These are phyloP conservation scores for Telenomus remus DNA, from an alignment of 1,140 invertebrate genomes.

Conservation along the genomic window DNA sequence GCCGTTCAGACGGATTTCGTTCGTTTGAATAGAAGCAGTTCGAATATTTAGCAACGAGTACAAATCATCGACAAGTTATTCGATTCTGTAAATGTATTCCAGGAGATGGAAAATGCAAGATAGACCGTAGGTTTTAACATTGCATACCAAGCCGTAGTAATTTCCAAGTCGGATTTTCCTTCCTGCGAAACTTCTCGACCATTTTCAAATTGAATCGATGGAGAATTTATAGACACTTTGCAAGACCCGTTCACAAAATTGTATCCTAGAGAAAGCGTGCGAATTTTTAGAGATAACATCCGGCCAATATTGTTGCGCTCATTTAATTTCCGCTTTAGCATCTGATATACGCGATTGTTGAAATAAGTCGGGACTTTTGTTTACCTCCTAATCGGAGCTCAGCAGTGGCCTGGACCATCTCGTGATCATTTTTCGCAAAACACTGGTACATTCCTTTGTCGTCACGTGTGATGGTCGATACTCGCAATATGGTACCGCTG, in stretches of 20 bases:
- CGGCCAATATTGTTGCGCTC: background rate
- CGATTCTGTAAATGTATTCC: too few relatives aligned
- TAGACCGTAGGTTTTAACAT: conserved; percentile 1
- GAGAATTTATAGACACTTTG: conserved; percentile 24
- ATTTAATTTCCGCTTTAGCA: conserved; percentile 19
- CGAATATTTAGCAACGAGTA: too few relatives aligned
- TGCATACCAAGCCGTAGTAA: conserved; percentile 4
- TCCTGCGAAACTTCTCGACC: background rate
- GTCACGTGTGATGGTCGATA: conserved; percentile 83
- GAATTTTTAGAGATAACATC: conserved; percentile 7
- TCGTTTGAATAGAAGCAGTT: too few relatives aligned
- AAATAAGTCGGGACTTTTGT: too few relatives aligned
- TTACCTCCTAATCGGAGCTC: conserved; percentile 89
- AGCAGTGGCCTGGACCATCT: conserved; percentile 88
- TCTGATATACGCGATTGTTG: conserved; percentile 4
- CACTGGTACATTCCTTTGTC: conserved; percentile 94
- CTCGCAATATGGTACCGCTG: conserved; percentile 70
- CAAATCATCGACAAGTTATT: too few relatives aligned
- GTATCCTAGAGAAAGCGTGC: conserved; percentile 14
- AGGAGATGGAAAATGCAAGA: background rate
- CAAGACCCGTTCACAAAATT: conserved; percentile 17
- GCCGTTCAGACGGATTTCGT: too few relatives aligned
- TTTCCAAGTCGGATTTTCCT: background rate
- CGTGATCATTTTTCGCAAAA: conserved; percentile 88
- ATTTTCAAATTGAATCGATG: conserved; percentile 9